A percentile compares a stretch with the other conserved stretches of the same genome.
These are phyloP conservation scores for Macrophya annulata DNA, from an alignment of 2,888 invertebrate species.

Conservation along the genomic window DNA sequence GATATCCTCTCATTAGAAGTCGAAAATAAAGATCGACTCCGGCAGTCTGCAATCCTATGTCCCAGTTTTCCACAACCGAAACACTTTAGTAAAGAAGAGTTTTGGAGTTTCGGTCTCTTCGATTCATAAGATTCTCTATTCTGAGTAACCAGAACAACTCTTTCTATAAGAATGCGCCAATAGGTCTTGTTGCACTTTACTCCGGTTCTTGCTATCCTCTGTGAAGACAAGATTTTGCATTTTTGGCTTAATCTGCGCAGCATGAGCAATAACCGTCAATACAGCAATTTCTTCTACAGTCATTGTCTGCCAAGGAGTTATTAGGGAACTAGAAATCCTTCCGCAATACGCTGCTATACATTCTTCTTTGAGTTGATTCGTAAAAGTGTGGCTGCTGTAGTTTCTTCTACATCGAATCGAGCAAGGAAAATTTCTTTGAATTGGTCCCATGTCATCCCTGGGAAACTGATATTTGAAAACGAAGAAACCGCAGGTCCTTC, in stretches of 20 bases:
- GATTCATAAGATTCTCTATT: not conserved
- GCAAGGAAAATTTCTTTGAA: conserved; percentile 57
- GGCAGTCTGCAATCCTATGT: not conserved
- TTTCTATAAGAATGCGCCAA: not conserved
- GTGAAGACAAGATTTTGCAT: not conserved
- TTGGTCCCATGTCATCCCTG: conserved; percentile 56
- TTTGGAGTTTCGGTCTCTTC: not conserved
- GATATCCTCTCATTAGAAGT: not conserved
- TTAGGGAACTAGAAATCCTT: conserved; percentile 39
- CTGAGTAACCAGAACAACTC: not conserved
- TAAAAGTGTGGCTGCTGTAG: conserved; percentile 56
- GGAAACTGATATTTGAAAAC: conserved; percentile 53
- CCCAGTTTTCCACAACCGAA: not conserved
- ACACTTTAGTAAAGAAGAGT: not conserved
- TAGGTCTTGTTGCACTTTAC: not conserved
- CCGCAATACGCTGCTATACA: conserved; percentile 55
- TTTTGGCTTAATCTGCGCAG: not conserved
- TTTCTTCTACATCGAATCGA: conserved; percentile 54
- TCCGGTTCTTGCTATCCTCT: not conserved
- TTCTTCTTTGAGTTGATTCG: conserved; percentile 53
- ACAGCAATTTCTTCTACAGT: not conserved
- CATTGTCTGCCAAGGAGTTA: not conserved
- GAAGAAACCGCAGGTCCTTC: conserved; percentile 51
- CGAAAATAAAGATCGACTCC: not conserved
- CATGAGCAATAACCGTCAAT: not conserved